Evolutionary conservation across 2,888 invertebrate genomes (phyloP).

Genomic region (Aphrophora alni): DNA sequence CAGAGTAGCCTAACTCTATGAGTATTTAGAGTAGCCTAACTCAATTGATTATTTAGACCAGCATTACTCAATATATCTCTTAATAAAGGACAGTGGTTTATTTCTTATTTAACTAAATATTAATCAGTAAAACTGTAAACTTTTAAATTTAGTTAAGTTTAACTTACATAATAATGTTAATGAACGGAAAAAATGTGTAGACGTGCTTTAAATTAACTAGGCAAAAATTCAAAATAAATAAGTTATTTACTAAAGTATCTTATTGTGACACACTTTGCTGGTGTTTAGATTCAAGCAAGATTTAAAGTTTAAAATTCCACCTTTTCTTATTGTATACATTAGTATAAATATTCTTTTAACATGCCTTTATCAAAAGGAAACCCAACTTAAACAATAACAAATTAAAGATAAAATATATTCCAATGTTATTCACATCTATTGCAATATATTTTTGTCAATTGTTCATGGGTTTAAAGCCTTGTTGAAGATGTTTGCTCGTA

Average conservation of each 20-base stretch:
- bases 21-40: neutral
- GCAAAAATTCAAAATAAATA: neutral
- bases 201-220: neutral
- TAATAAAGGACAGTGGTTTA: neutral
- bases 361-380: neutral
- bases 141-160: neutral
- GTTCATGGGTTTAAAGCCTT: conserved; percentile 15
- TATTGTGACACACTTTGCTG: neutral
- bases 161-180: neutral
- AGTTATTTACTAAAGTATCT: neutral
- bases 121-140: neutral
- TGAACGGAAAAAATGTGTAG: neutral
- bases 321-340: neutral
- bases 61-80: neutral
- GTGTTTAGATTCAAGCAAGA: neutral
- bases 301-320: neutral
- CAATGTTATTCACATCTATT: neutral
- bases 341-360: neutral
- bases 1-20: no score
- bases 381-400: neutral
- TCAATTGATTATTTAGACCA: no score
- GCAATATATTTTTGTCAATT: neutral
- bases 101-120: neutral
- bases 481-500: conserved; percentile 68
- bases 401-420: neutral